Percentiles rank a stretch among this genome's conserved stretches.
Evolutionary conservation across 1,140 invertebrate species (phyloP).

Genomic region (Cryptotermes secundus): DNA sequence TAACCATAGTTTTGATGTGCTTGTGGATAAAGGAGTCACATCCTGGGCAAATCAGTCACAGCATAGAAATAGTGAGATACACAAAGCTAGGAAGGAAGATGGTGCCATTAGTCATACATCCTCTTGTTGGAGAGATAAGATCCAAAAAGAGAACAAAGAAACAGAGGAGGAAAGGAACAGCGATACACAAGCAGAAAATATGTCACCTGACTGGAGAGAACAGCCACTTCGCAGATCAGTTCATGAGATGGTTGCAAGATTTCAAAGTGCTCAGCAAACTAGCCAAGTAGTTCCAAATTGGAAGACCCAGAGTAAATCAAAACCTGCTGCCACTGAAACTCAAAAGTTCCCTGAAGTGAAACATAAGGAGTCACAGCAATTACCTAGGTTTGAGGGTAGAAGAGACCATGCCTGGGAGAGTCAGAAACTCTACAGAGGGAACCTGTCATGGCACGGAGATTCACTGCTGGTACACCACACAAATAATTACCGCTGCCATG

Average conservation of each 20-base stretch:
- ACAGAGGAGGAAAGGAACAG: neutral
- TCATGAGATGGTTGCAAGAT: conserved; percentile 48
- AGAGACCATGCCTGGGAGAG: neutral
- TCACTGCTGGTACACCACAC: neutral
- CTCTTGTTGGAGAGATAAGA: conserved; percentile 9
- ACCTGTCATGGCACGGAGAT: neutral
- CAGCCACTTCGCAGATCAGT: conserved; percentile 43
- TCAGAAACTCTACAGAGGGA: neutral
- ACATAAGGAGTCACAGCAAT: neutral
- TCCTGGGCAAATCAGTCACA: neutral
- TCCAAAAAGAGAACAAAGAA: neutral
- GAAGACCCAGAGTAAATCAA: neutral
- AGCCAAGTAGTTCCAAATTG: neutral
- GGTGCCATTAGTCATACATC: no score
- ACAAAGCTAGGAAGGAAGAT: neutral
- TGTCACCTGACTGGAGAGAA: conserved; percentile 40
- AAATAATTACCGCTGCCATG: neutral
- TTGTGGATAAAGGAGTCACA: conserved; percentile 36
- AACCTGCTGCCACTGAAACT: neutral
- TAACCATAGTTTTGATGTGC: conserved; percentile 36
- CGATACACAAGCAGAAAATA: neutral
- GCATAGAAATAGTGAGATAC: neutral
- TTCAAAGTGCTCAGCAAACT: conserved; percentile 45
- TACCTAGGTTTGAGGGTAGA: neutral
- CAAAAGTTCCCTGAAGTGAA: neutral